Base-by-base conservation (phyloP, 2,113 vertebrate genomes). In the Antechinus flavipes region DNA sequence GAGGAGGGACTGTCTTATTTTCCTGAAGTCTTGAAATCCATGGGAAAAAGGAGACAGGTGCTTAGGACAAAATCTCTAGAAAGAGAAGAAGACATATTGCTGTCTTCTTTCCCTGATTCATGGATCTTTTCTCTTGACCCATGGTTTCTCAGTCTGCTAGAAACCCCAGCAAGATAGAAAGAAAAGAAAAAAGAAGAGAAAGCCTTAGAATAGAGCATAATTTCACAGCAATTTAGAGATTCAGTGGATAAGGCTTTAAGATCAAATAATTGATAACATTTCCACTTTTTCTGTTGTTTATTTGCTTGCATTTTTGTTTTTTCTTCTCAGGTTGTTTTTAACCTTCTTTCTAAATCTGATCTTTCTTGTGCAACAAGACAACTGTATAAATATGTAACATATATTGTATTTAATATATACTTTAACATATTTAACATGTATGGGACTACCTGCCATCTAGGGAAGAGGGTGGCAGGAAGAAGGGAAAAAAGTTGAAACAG, bases 1-100 rank as follows among this genome's bases (percentile, higher is more conserved):
- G 23, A 95, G 56, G 50, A 93, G 11, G 10, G 95, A 84, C 90
- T 90, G 53, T 95, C 58, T 50, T 93, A 26, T 76, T 35, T 7
- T 35, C n/a, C 46, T 42, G 84, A 96, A 47, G 89, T 19, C 61
- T 42, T 49, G 46, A 54, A 0, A 47, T 46, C 19, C 49, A 23
- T 91, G 90, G 49, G 8, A 42, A 3, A 90, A 89, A 93, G n/a
- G 52, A 91, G 19, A 2, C 1, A 0, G 10, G 6, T 49, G n/a
- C 19, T 84, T 84, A 42, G 35, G 19, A 84, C 19, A 35, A n/a
- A 76, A 76, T 84, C n/a, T 76, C 35, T 84, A 6, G n/a, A 84
- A 35, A 12, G 68, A 55, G 68, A 24, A 93, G 42, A 54, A 90
- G 16, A 76, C 46, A 92, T 27, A 25, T 92, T 93, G 4, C 68